These are phyloP conservation scores for Oryctes rhinoceros DNA, from an alignment of 1,140 invertebrate species.

Conservation along the genomic window DNA sequence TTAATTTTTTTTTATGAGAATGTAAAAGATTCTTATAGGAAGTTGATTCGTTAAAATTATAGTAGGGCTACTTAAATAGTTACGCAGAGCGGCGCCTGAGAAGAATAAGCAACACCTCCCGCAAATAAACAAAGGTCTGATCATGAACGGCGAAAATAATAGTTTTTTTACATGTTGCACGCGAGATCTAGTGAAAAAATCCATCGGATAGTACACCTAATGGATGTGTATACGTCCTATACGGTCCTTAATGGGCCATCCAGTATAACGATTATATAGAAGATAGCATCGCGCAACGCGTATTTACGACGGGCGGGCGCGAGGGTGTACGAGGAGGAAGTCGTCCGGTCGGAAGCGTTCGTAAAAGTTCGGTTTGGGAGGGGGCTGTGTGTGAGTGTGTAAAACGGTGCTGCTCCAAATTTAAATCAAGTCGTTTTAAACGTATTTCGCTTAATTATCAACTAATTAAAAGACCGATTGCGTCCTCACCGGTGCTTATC, in stretches of 20 bases:
- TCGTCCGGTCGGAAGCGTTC: slow-evolving; percentile 39
- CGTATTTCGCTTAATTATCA: slow-evolving; percentile 54
- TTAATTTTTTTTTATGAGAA: no score
- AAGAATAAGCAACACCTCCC: no score
- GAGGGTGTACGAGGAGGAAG: slow-evolving; percentile 3
- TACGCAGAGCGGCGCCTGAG: no score
- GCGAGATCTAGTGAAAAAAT: no score
- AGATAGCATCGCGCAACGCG: slow-evolving; percentile 27
- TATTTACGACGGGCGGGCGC: not conserved
- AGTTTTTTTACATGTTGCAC: no score
- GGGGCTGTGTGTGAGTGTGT: slow-evolving; percentile 41
- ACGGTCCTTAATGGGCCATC: not conserved
- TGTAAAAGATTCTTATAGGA: no score
- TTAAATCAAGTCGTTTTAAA: slow-evolving; percentile 57
- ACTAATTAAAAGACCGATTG: slow-evolving; percentile 53
- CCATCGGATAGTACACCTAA: no score
- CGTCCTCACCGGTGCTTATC: slow-evolving; percentile 49
- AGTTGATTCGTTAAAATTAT: no score
- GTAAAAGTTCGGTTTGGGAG: slow-evolving; percentile 44
- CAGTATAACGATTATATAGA: slow-evolving; percentile 3
- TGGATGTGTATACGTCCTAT: no score
- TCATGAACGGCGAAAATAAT: no score
- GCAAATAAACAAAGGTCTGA: no score
- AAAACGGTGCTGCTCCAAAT: slow-evolving; percentile 55
- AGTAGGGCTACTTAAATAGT: no score